Base-by-base conservation (phyloP, 2,113 vertebrate species). In the Colinus virginianus region DNA sequence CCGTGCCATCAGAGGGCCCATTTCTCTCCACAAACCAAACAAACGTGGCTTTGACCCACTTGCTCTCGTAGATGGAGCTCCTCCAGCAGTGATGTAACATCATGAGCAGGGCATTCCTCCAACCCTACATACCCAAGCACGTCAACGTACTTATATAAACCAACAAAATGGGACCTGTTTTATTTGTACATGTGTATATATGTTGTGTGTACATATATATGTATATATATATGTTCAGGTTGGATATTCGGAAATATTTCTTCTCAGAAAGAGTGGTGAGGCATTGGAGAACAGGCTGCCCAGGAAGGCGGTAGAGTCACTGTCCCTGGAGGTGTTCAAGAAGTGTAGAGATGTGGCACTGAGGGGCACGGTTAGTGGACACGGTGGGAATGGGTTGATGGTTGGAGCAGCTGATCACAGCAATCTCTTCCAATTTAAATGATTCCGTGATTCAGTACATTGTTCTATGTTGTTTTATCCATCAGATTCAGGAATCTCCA, bases 41-140 rank as follows among this genome's bases (percentile, higher is more conserved):
- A 72, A 82, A 56, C 0, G 3, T 36, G 36, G 46, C 59, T 82
- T 78, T 38, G 59, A 45, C 46, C 77, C 2, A 0, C 53, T 56
- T 19, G 18, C 0, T 3, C 40, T 90, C 45, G 14, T 67, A 72
- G 71, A 77, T n/a, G 45, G 30, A 77, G 58, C 34, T 66, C 67
- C 0, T 2, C 16, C 46, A 19, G 28, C 25, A 84, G 81, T 2
- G 3, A 42, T 34, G 13, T 32, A 25, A 21, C 19, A 46, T 64
- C n/a, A 4, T 45, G 5, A 40, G 56, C 0, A 0, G 5, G 49
- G 21, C 66, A 14, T 8, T 23, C 21, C 0, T 7, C 48, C 80
- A 87, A 22, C 40, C 34, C 16, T 34, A 36, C 17, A 20, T 9
- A 48, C 34, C 25, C 30, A 32, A 58, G 55, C 32, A 58, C n/a